Conservation (phyloP, 2,113 vertebrate genomes). For the Ia io region DNA sequence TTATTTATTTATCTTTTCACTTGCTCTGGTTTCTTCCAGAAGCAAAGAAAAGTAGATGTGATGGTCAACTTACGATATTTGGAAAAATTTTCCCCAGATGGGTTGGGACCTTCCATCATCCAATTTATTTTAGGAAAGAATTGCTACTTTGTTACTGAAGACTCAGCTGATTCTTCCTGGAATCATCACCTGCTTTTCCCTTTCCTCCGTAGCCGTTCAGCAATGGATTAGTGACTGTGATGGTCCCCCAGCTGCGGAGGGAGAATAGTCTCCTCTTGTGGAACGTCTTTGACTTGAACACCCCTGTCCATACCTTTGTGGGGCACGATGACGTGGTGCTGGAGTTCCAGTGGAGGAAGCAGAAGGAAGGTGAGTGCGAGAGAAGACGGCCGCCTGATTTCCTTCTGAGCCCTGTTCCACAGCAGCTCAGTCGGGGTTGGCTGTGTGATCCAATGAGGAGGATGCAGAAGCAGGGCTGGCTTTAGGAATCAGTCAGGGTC, state of each 20-base stretch:
- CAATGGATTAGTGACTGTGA: conserved; percentile 96
- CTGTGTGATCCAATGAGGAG: not conserved
- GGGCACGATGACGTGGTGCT: conserved; percentile 97
- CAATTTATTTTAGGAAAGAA: not conserved
- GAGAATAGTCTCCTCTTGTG: conserved; percentile 97
- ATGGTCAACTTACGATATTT: not conserved
- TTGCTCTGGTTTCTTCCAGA: not conserved
- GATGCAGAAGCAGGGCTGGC: not conserved
- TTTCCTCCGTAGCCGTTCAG: conserved; percentile 90
- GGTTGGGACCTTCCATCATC: not conserved
- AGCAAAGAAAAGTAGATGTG: not conserved
- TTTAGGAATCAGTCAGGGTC: not conserved
- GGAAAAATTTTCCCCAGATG: not conserved
- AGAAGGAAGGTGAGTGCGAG: conserved; percentile 91
- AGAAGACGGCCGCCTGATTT: not conserved
- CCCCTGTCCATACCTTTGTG: conserved; percentile 96
- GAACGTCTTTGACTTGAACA: conserved; percentile 95
- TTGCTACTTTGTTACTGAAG: not conserved
- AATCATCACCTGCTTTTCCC: not conserved
- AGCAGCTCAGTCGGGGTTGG: not conserved
- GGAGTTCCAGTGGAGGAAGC: conserved; percentile 97
- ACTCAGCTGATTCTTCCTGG: not conserved
- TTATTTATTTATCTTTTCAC: not conserved
- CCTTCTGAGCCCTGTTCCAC: not conserved
- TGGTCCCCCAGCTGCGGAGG: conserved; percentile 96